These are phyloP conservation scores for Hetaerina titia DNA, from an alignment of 2,888 invertebrate genomes.

Conservation along the genomic window DNA sequence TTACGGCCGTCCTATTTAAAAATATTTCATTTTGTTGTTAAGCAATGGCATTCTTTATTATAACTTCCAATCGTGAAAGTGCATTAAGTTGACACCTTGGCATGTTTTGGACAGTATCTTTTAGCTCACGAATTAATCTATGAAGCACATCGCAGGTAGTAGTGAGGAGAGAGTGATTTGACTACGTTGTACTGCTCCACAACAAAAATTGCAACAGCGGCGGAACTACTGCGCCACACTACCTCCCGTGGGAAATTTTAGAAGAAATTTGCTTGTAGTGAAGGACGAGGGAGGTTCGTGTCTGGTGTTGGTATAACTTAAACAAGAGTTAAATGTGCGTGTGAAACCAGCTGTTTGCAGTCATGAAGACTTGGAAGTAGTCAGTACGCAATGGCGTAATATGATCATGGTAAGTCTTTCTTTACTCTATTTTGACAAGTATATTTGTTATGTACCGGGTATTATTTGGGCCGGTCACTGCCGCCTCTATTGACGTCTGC, in stretches of 20 bases:
- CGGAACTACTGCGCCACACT: slow-evolving; percentile 70
- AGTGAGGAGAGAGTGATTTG: slow-evolving; percentile 69
- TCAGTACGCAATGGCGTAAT: slow-evolving; percentile 70
- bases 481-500: slow-evolving; percentile 66
- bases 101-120: background rate
- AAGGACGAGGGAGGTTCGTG: slow-evolving; percentile 69
- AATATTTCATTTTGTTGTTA: slow-evolving; percentile 59
- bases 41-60: background rate
- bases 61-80: too few relatives aligned
- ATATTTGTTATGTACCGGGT: slow-evolving; percentile 62
- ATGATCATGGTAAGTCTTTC: slow-evolving; percentile 70
- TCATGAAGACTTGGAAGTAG: slow-evolving; percentile 69
- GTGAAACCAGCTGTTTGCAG: slow-evolving; percentile 69
- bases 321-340: slow-evolving; percentile 68
- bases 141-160: background rate
- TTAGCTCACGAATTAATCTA: background rate
- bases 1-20: slow-evolving; percentile 69
- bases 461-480: slow-evolving; percentile 65
- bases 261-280: slow-evolving; percentile 70
- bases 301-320: slow-evolving; percentile 69
- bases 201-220: slow-evolving; percentile 71
- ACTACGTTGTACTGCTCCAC: slow-evolving; percentile 70
- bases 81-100: background rate
- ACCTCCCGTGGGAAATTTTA: slow-evolving; percentile 70
- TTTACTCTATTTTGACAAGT: slow-evolving; percentile 48